Conservation (phyloP, 2,888 invertebrate genomes). For the Diogma glabrata region DNA sequence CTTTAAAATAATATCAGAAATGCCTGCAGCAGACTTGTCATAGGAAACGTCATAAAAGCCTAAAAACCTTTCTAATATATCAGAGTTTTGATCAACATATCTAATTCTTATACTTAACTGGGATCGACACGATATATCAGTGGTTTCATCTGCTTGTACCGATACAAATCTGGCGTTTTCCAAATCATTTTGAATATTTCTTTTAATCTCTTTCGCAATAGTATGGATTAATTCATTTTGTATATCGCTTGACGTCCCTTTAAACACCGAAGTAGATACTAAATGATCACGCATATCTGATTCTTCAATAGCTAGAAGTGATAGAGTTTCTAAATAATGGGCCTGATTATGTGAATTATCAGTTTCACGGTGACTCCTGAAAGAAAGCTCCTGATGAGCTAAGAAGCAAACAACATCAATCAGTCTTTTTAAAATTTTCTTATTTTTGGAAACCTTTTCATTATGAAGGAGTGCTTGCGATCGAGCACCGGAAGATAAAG, state of each 20-base stretch:
- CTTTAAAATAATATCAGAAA: too few species aligned
- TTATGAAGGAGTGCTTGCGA: too few species aligned
- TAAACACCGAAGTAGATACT: too few species aligned
- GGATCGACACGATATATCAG: neutral
- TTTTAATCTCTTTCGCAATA: neutral
- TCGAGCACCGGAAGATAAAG: too few species aligned
- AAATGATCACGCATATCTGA: too few species aligned
- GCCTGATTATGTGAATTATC: neutral
- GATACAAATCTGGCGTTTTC: neutral
- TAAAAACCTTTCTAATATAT: neutral
- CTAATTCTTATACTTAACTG: neutral
- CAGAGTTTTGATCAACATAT: too few species aligned
- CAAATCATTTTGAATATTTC: neutral
- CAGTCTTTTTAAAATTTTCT: neutral
- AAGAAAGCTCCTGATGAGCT: neutral
- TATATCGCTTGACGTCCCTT: neutral
- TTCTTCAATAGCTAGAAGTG: too few species aligned
- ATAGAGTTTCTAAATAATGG: neutral
- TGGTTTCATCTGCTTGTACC: neutral
- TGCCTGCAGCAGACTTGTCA: too few species aligned
- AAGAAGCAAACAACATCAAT: neutral
- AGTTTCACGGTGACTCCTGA: neutral
- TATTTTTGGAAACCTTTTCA: neutral
- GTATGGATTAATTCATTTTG: neutral
- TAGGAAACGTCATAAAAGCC: neutral